These are phyloP conservation scores for Coelopa frigida DNA, from an alignment of 1,140 invertebrate genomes.

Conservation along the genomic window DNA sequence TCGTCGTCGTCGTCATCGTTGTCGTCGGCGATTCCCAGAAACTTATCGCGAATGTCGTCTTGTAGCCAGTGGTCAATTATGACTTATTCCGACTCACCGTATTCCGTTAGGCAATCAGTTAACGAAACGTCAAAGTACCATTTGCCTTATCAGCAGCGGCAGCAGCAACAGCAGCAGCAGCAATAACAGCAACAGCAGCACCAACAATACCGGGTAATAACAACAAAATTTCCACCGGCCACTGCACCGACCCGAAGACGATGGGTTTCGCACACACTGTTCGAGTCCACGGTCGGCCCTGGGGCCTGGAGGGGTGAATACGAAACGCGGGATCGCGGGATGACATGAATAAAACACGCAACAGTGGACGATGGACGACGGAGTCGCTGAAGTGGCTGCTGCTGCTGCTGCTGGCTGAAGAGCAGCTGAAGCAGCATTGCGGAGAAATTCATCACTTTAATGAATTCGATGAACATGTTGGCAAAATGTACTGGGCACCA, in stretches of 20 bases:
- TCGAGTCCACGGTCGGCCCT: too few relatives aligned
- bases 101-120: not conserved
- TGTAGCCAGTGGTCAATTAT: constrained; percentile 13
- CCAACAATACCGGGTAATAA: too few relatives aligned
- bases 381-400: too few relatives aligned
- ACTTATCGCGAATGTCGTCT: constrained; percentile 12
- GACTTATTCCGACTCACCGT: constrained; percentile 7
- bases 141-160: constrained; percentile 1
- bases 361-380: too few relatives aligned
- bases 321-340: not conserved
- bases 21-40: constrained; percentile 10
- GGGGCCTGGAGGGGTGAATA: too few relatives aligned
- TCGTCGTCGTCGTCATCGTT: too few relatives aligned
- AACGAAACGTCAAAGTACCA: not conserved
- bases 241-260: not conserved
- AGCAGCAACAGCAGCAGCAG: not conserved
- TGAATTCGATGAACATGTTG: too few relatives aligned
- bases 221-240: not conserved
- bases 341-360: not conserved
- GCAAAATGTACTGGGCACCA: too few relatives aligned
- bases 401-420: too few relatives aligned
- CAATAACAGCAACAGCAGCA: not conserved
- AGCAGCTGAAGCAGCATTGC: too few relatives aligned
- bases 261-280: too few relatives aligned
- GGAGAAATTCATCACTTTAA: too few relatives aligned